phyloP scores from a whole-genome alignment of 2,797 vertebrate genomes.

The Sebastes dallii region DNA sequence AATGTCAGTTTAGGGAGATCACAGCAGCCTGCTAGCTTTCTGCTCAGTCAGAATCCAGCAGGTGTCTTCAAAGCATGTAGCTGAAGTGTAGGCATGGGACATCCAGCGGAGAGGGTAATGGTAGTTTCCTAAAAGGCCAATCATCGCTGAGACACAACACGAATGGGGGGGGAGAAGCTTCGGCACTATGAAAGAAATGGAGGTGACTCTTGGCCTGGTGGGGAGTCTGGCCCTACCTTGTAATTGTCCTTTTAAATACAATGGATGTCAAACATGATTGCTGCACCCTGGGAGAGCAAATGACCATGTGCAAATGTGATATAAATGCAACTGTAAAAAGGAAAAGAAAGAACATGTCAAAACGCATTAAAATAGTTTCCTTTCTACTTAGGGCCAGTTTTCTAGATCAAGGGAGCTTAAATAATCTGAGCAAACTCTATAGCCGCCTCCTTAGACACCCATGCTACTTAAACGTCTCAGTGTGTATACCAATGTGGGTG shows the following conservation, averaged over 20 bases:
- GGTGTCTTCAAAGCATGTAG: slow-evolving; percentile 13
- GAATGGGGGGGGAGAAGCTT: neutral
- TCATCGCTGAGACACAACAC: slow-evolving; percentile 12
- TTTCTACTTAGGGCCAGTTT: slow-evolving; percentile 38
- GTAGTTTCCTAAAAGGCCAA: slow-evolving; percentile 16
- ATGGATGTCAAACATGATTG: slow-evolving; percentile 24
- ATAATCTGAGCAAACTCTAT: slow-evolving; percentile 22
- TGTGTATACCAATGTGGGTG: slow-evolving; percentile 34
- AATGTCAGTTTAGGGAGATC: slow-evolving; percentile 12
- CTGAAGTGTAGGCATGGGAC: slow-evolving; percentile 2
- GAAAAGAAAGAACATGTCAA: slow-evolving; percentile 12
- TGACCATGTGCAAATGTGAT: slow-evolving; percentile 30
- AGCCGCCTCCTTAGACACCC: neutral
- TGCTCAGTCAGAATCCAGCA: slow-evolving; percentile 30
- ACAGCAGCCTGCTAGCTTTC: neutral
- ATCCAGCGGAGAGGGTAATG: slow-evolving; percentile 21
- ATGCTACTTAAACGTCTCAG: slow-evolving; percentile 13
- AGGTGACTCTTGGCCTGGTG: slow-evolving; percentile 29
- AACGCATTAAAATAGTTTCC: slow-evolving; percentile 33
- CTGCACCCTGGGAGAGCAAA: slow-evolving; percentile 15
- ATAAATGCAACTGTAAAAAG: slow-evolving; percentile 24
- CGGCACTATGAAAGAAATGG: slow-evolving; percentile 22
- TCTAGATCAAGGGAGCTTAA: slow-evolving; percentile 37
- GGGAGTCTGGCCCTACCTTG: slow-evolving; percentile 26
- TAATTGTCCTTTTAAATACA: slow-evolving; percentile 52